Base-by-base conservation (phyloP, 2,113 vertebrate genomes). In the Pithys albifrons region DNA sequence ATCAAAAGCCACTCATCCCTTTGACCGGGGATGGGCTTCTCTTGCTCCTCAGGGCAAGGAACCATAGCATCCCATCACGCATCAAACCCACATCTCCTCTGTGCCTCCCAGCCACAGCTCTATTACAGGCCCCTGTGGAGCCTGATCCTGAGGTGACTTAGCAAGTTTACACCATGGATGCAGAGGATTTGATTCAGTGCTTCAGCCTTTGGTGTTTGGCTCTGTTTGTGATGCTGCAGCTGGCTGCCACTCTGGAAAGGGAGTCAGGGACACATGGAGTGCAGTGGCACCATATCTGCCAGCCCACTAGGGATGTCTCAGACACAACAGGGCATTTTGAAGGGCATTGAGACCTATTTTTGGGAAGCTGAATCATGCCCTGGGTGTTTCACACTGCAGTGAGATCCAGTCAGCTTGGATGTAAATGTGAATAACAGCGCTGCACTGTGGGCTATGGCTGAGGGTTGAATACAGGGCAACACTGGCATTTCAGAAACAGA, bases 401-500 rank as follows among this genome's bases (percentile, higher is more conserved):
- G 58, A 49, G 27, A 28, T 45, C 54, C 57, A 19, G 14, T 9
- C 54, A 55, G 27, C 65, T 71, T 77, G 62, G 35, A 81, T 59
- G 52, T 51, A 52, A 81, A 33, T 35, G 16, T 39, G 45, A 71
- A 39, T 7, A 64, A n/a, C 62, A 65, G 8, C 0, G 0, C 61
- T 75, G 18, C 19, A 1, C 18, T 57, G 4, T 27, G 37, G 28
- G 37, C 52, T 81, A 8, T 22, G 57, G 43, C 49, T 79, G 67
- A 66, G 81, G 17, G 25, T 31, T 85, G 71, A 85, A 87, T 78
- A 15, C 25, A 58, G 25, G 29, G 51, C 54, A 79, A 39, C 46
- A 55, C 59, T 77, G 78, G 55, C 33, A 70, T 73, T 96, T 76
- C 71, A 94, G 87, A 76, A 78, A 85, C 74, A 76, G 51, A 89